A percentile compares a stretch with the other conserved stretches of the same genome.
Conservation (phyloP, 2,113 vertebrate species). For the Anarrhichthys ocellatus region DNA sequence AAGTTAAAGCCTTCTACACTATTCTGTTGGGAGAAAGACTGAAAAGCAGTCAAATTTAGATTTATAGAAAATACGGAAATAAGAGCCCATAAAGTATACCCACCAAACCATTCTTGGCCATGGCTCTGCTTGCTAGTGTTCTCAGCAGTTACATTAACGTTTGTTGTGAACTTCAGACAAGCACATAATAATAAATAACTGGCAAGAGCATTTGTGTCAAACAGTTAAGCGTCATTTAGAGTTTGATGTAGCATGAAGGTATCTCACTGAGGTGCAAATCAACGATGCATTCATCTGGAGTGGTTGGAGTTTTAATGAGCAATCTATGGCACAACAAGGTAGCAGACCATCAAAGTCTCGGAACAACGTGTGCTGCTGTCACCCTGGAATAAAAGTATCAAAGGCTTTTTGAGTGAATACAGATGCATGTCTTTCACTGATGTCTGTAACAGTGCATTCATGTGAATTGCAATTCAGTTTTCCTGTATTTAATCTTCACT, state of each 20-base stretch:
- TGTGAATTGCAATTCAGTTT: neutral
- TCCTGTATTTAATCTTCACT: neutral
- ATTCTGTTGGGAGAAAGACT: neutral
- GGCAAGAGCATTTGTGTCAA: constrained; percentile 11
- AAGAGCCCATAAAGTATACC: neutral
- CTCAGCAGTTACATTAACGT: neutral
- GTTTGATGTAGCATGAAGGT: constrained; percentile 38
- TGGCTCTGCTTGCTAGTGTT: neutral
- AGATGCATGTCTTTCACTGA: neutral
- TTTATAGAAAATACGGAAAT: neutral
- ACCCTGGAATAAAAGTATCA: neutral
- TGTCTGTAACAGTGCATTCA: neutral
- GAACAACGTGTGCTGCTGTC: neutral
- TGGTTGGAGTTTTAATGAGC: neutral
- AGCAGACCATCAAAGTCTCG: neutral
- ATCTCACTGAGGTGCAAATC: constrained; percentile 16
- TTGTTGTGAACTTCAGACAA: constrained; percentile 11
- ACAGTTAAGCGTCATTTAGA: neutral
- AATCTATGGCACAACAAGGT: neutral
- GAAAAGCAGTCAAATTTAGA: neutral
- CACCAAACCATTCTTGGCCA: neutral
- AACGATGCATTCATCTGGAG: constrained; percentile 7
- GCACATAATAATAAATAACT: neutral
- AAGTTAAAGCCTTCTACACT: neutral
- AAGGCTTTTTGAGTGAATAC: neutral